Conservation (phyloP, 2,888 invertebrate species). For the Suillia variegata region DNA sequence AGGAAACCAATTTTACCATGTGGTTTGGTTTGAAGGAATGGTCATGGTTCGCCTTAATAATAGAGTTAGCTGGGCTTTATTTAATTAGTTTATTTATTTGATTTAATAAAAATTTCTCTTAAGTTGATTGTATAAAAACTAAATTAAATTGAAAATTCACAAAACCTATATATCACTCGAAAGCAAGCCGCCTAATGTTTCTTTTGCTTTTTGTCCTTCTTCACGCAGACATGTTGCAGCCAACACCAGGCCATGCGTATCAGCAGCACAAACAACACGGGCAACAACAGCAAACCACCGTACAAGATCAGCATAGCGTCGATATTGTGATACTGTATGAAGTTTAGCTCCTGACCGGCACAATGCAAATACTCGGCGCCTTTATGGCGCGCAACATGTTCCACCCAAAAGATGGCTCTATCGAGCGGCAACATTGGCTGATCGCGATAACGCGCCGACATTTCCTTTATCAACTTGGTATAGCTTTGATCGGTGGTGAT, state of each 20-base stretch:
- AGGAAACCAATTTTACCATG: too few relatives aligned
- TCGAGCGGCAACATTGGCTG: conserved; percentile 49
- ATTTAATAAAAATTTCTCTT: too few relatives aligned
- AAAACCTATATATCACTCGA: too few relatives aligned
- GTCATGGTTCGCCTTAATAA: too few relatives aligned
- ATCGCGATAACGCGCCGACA: conserved; percentile 51
- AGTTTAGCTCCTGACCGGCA: conserved; percentile 50
- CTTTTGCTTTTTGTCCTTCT: background rate
- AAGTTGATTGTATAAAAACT: too few relatives aligned
- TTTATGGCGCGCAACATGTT: conserved; percentile 49
- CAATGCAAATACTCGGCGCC: conserved; percentile 54
- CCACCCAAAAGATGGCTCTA: conserved; percentile 49
- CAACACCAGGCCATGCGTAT: conserved; percentile 22
- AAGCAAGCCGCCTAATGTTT: too few relatives aligned
- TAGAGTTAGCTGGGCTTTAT: too few relatives aligned
- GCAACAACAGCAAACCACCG: conserved; percentile 36
- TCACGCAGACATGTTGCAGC: conserved; percentile 18
- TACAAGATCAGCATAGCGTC: conserved; percentile 50
- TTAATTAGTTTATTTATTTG: too few relatives aligned
- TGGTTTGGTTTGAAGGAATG: too few relatives aligned
- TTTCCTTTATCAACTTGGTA: conserved; percentile 31
- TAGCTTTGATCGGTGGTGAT: conserved; percentile 39
- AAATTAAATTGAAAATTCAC: too few relatives aligned
- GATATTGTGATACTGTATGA: conserved; percentile 53
- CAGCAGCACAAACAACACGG: conserved; percentile 27